Evolutionary conservation across 2,888 invertebrate genomes (phyloP).

Genomic region (Drosophila anomalata): DNA sequence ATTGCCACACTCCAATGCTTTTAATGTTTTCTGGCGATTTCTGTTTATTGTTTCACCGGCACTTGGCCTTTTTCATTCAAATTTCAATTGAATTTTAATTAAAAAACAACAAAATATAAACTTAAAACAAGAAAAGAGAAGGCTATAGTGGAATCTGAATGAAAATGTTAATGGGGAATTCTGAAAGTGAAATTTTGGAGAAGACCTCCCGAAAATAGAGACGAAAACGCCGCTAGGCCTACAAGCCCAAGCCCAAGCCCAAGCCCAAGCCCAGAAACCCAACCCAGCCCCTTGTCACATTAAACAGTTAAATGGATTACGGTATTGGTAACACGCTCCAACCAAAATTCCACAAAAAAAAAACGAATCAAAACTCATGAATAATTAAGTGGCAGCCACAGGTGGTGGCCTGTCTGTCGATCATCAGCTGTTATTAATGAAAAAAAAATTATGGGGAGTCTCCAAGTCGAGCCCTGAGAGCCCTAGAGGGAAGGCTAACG

Average conservation of each 20-base stretch:
- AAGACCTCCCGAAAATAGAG: not conserved
- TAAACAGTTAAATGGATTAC: conserved; percentile 73
- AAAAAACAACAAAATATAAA: too few species aligned
- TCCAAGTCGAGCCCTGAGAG: not conserved
- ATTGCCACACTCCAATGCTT: conserved; percentile 27
- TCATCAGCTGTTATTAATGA: conserved; percentile 48
- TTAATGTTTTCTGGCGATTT: conserved; percentile 9
- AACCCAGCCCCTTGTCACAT: conserved; percentile 30
- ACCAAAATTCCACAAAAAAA: conserved; percentile 18
- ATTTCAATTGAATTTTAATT: not conserved
- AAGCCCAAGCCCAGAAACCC: not conserved
- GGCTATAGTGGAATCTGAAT: too few species aligned
- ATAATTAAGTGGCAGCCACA: conserved; percentile 45
- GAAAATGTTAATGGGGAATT: conserved; percentile 9
- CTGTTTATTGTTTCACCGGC: too few species aligned
- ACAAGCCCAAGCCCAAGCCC: conserved; percentile 18
- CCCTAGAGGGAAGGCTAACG: conserved; percentile 46
- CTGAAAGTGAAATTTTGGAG: conserved; percentile 61
- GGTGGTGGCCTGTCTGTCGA: conserved; percentile 1
- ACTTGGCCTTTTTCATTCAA: not conserved
- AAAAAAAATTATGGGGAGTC: conserved; percentile 7
- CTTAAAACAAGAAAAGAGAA: too few species aligned
- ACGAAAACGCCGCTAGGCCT: conserved; percentile 30
- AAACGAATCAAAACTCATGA: conserved; percentile 48
- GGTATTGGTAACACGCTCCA: conserved; percentile 54